A percentile compares a stretch with the other conserved stretches of the same genome.
Evolutionary conservation across 2,888 invertebrate genomes (phyloP).

Genomic region (Apamea crenata): DNA sequence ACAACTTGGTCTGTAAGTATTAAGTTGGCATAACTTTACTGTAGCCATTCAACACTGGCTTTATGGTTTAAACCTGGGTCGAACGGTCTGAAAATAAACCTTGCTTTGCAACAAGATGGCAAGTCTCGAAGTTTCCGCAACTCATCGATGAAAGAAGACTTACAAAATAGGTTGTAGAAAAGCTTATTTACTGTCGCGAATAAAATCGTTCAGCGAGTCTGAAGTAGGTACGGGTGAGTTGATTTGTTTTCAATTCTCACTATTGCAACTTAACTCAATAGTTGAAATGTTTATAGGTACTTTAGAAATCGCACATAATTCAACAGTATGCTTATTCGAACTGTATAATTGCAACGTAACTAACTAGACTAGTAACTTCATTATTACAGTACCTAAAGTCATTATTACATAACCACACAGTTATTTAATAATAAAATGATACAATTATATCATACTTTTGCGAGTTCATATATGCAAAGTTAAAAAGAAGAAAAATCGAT

Average conservation of each 20-base stretch:
- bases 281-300: slow-evolving; percentile 36
- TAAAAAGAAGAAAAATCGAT: slow-evolving; percentile 51
- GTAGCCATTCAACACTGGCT: background rate
- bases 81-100: background rate
- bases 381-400: slow-evolving; percentile 23
- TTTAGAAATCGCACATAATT: slow-evolving; percentile 47
- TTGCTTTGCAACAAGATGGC: background rate
- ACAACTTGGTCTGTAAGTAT: background rate
- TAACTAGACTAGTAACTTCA: slow-evolving; percentile 34
- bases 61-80: background rate
- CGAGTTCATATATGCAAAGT: slow-evolving; percentile 42
- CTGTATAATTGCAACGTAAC: slow-evolving; percentile 47
- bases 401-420: slow-evolving; percentile 41
- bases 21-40: background rate
- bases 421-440: slow-evolving; percentile 48
- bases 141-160: background rate
- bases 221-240: background rate
- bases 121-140: background rate
- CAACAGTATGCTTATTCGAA: slow-evolving; percentile 29
- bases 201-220: background rate
- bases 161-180: background rate
- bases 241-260: background rate
- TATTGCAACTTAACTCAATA: slow-evolving; percentile 11
- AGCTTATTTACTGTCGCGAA: background rate
- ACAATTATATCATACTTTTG: slow-evolving; percentile 54